phyloP scores from a whole-genome alignment of 37 sponge, comb jelly and placozoan genomes.

The Dysidea cf. avara region DNA sequence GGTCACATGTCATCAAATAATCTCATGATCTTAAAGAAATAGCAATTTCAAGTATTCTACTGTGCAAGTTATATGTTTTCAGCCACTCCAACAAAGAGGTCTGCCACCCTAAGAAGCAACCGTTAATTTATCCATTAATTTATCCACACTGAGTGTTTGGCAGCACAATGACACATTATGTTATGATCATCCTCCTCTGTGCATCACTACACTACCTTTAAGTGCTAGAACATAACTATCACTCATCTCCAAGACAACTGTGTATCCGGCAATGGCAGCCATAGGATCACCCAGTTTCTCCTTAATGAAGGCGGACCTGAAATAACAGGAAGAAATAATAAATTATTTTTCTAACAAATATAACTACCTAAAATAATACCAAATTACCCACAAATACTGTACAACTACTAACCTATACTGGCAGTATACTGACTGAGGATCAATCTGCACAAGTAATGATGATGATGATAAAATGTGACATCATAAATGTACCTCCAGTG shows the following conservation, averaged over 20 bases:
- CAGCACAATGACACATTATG: too few relatives aligned
- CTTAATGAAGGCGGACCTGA: slow-evolving; percentile 66
- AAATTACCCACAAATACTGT: neutral
- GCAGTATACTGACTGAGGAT: slow-evolving; percentile 59
- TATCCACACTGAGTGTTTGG: too few relatives aligned
- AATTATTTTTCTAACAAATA: neutral
- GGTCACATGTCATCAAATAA: too few relatives aligned
- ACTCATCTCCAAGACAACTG: slow-evolving; percentile 45
- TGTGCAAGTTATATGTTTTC: too few relatives aligned
- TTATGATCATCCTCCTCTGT: too few relatives aligned
- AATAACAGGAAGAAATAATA: neutral
- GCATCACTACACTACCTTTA: too few relatives aligned
- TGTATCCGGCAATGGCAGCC: slow-evolving; percentile 60
- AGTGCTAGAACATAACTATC: slow-evolving; percentile 68
- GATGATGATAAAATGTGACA: neutral
- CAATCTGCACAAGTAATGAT: slow-evolving; percentile 34
- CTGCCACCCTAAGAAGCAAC: too few relatives aligned
- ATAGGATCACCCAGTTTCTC: slow-evolving; percentile 28
- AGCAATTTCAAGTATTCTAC: too few relatives aligned
- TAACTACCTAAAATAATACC: neutral
- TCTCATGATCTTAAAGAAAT: too few relatives aligned
- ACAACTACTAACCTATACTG: slow-evolving; percentile 47
- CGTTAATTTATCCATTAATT: too few relatives aligned
- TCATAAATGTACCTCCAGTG: slow-evolving; percentile 54
- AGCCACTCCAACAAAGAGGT: too few relatives aligned